Evolutionary conservation across 2,888 invertebrate genomes (phyloP), one percentile per base, ranked within the genome.

Genomic region (Drosophila histrio): DNA sequence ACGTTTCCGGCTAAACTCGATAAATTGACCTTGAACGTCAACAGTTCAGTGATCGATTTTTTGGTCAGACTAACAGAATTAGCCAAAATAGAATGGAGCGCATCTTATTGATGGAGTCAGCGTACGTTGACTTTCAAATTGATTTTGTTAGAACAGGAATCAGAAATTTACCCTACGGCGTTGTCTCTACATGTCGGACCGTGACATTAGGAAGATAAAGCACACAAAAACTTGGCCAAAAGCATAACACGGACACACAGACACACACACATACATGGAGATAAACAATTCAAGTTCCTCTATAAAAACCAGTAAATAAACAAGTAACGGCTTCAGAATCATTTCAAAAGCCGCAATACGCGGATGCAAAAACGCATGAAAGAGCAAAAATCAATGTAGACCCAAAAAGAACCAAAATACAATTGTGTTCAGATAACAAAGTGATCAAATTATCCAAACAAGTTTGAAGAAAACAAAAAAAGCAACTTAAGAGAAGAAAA

Each of bases 271-370:
- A 50, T 28, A 21, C 28, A 34, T 2, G 17, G 9, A 56, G 13
- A 53, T n/a, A 13, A 17, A 61, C 17, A 53, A 43, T 61, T 66
- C 83, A 71, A 79, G 87, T 83, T 81, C 74, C 64, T 63, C 87
- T 87, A 87, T 83, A 85, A 86, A 84, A 87, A 87, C 88, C 86
- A 73, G 86, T 69, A 87, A 79, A 75, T 69, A 79, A 82, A 85
- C 77, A 77, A 87, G 72, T 74, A 77, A 67, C 86, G 72, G 75
- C 79, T 77, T 82, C 86, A 83, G 77, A 83, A 85, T 77, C 62
- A 62, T 69, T 75, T 77, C 54, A 78, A 85, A 56, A 78, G 60
- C 63, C 67, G 72, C 56, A 59, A 77, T 66, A 89, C 68, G 76
- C 89, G 89, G 88, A 89, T 87, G 79, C 79, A 72, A 79, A 80